Evolutionary conservation across 2,888 invertebrate genomes (phyloP), one percentile per base, ranked within the genome.

Genomic region (Encarsia formosa): DNA sequence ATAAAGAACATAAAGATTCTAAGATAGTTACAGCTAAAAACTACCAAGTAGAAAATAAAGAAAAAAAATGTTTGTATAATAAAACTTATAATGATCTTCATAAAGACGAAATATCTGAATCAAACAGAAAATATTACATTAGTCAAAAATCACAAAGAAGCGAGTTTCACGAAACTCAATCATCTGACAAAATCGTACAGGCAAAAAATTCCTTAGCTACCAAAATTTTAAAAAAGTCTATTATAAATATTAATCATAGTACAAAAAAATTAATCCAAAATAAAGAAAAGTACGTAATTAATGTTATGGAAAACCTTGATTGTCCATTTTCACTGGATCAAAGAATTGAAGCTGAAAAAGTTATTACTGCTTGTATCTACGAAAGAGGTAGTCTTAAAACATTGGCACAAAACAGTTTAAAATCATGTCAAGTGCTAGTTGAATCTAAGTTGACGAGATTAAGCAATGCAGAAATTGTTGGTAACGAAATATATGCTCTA

Each of bases 301-400:
- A 32, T 5, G 31, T 48, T 18, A 32, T 40, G 23, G 9, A 20
- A 13, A 40, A 48, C 26, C 37, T 49, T 37, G 29, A 41, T 42
- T 15, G 3, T n/a, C 1, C 26, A 18, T 37, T 37, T 19, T 5
- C n/a, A 16, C 2, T 13, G 26, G 20, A 35, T 15, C 34, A 20
- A 5, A 42, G 42, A 35, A 24, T 35, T 20, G 35, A 41, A 26
- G 41, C 49, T 26, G 20, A 44, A n/a, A 32, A 11, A n/a, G 2
- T 50, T 1, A 24, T 44, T 16, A 19, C 39, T 5, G 19, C 20
- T 19, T 6, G 15, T 20, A 34, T 49, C 22, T 49, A 49, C 16
- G 8, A 16, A 9, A n/a, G 49, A 35, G 42, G 37, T 26, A 26
- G 22, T n/a, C n/a, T 26, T 9, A 35, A 35, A 2, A n/a, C 19